phyloP scores from a whole-genome alignment of 2,888 invertebrate genomes.

The Junonia oenone region DNA sequence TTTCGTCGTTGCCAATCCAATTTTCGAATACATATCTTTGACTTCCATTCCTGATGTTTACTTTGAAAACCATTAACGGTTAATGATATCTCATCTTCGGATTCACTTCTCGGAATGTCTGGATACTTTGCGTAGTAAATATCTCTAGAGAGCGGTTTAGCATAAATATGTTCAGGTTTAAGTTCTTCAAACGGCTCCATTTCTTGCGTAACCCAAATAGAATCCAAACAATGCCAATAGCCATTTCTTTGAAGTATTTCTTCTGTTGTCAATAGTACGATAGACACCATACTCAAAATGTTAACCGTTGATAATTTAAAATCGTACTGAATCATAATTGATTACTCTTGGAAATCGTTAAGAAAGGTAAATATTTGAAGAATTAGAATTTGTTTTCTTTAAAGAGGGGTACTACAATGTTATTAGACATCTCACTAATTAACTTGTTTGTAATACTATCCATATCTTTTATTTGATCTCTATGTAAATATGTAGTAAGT shows the following conservation, averaged over 20 bases:
- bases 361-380: slow-evolving; percentile 28
- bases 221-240: slow-evolving; percentile 64
- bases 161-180: slow-evolving; percentile 52
- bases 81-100: slow-evolving; percentile 64
- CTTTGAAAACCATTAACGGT: slow-evolving; percentile 55
- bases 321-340: slow-evolving; percentile 25
- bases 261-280: slow-evolving; percentile 63
- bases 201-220: slow-evolving; percentile 61
- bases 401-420: slow-evolving; percentile 19
- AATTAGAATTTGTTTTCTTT: slow-evolving; percentile 26
- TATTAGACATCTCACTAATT: slow-evolving; percentile 28
- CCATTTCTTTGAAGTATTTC: slow-evolving; percentile 62
- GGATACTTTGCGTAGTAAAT: slow-evolving; percentile 62
- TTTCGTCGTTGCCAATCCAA: slow-evolving; percentile 45
- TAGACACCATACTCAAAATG: slow-evolving; percentile 53
- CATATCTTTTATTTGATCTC: slow-evolving; percentile 15
- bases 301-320: slow-evolving; percentile 11
- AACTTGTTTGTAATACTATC: slow-evolving; percentile 31
- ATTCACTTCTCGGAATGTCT: slow-evolving; percentile 68
- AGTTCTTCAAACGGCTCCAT: slow-evolving; percentile 70
- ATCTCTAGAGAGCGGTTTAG: slow-evolving; percentile 62
- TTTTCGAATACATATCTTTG: slow-evolving; percentile 53
- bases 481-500: slow-evolving; percentile 3
- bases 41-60: slow-evolving; percentile 62
- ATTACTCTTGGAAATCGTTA: slow-evolving; percentile 22